Evolutionary conservation across 2,113 vertebrate genomes (phyloP).

Genomic region (Planiliza haematocheilus): DNA sequence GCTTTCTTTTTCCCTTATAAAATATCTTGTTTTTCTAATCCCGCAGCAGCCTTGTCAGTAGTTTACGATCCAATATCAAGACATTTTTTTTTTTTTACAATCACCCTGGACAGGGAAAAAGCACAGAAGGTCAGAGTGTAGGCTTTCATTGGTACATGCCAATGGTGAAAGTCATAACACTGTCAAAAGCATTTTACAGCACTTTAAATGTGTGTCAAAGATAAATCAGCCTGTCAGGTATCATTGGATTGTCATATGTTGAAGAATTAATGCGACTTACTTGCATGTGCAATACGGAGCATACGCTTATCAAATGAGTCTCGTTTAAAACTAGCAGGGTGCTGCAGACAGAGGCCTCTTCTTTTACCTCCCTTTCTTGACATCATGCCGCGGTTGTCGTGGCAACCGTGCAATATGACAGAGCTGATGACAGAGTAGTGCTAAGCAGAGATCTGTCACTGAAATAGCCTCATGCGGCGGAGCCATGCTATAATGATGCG

Average conservation of each 20-base stretch:
- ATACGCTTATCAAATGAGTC: slow-evolving; percentile 81
- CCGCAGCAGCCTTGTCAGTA: slow-evolving; percentile 57
- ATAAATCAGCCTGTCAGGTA: slow-evolving; percentile 34
- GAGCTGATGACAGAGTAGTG: slow-evolving; percentile 88
- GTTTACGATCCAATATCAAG: slow-evolving; percentile 76
- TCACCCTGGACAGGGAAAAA: slow-evolving; percentile 16
- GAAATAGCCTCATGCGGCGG: slow-evolving; percentile 80
- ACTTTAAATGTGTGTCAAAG: slow-evolving; percentile 49
- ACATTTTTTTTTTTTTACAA: slow-evolving; percentile 67
- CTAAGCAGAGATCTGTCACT: slow-evolving; percentile 88
- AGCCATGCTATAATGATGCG: slow-evolving; percentile 61
- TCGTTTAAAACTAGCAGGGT: slow-evolving; percentile 87
- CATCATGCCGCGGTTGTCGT: slow-evolving; percentile 86
- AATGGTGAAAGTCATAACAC: slow-evolving; percentile 44
- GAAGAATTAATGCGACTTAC: slow-evolving; percentile 10
- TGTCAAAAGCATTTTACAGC: slow-evolving; percentile 61
- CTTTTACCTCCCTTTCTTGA: slow-evolving; percentile 84
- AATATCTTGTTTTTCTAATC: slow-evolving; percentile 61
- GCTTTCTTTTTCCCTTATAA: slow-evolving; percentile 55
- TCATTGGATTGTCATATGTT: slow-evolving; percentile 31
- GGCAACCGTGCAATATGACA: slow-evolving; percentile 90
- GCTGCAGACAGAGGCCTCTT: slow-evolving; percentile 76
- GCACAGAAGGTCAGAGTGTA: slow-evolving; percentile 62
- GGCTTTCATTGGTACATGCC: slow-evolving; percentile 66
- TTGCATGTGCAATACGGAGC: neutral